Base-by-base conservation (phyloP, 2,888 invertebrate genomes). In the Andricus curvator region DNA sequence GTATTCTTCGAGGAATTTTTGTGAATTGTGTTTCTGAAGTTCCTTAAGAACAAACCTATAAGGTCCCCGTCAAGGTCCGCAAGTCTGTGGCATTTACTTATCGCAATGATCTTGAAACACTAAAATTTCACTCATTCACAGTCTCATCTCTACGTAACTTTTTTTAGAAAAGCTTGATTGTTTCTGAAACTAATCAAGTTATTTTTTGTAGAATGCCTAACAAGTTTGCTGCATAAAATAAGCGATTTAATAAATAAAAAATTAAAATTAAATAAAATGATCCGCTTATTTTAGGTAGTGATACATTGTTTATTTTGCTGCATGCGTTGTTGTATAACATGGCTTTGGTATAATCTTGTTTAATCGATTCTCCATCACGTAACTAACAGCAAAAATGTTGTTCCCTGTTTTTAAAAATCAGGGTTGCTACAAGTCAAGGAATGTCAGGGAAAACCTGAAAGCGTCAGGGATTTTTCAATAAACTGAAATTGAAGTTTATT, bases 241-340 rank as follows among this genome's bases (percentile, higher is more conserved):
- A 37, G 67, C 67, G 22, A 5, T 22, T 25, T 64, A 29, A 64
- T 22, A 0, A 64, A 17, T 17, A 6, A 15, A 25, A 64, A 6
- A 15, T 29, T 0, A 29, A 15, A 29, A 15, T 64, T 8, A 1
- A 64, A 29, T 13, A 4, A 78, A 66, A 80, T 48, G 76, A 80
- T 78, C 80, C 82, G 86, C 87, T 88, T 84, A 85, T 88, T 89
- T 90, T 88, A 85, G 87, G 87, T 85, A 83, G 79, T 86, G 83
- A 78, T 83, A 80, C 85, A 80, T 81, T 85, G 84, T 87, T 84
- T 84, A 83, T 84, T 87, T 87, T 78, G 85, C 85, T 89, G 89
- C 89, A 89, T 88, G 89, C 80, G 79, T 79, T 81, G 77, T 85
- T 86, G 83, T 84, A 78, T 77, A 82, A 84, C 81, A 83, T 85